A percentile compares a stretch with the other conserved stretches of the same genome.
Conservation (phyloP, 2,797 vertebrate genomes). For the Psittacula derbiana region DNA sequence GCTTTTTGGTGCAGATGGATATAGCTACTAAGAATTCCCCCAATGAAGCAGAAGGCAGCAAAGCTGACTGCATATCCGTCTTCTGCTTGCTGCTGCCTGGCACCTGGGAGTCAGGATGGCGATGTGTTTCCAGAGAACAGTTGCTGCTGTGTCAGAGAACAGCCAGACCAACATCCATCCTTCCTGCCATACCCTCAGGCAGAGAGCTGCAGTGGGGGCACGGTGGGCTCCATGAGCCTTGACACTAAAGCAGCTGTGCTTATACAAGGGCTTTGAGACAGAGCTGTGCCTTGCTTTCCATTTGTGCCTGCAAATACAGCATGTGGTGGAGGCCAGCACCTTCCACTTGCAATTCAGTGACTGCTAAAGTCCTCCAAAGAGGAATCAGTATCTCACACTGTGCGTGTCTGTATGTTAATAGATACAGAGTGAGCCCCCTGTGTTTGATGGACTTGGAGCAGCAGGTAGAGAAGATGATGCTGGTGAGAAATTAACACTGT, state of each 20-base stretch:
- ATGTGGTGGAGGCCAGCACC: not conserved
- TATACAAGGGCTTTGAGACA: not conserved
- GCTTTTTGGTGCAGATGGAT: not conserved
- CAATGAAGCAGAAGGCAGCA: not conserved
- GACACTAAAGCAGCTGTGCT: not conserved
- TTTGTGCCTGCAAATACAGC: not conserved
- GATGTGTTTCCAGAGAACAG: not conserved
- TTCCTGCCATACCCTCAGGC: not conserved
- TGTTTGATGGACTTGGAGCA: not conserved
- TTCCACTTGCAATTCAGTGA: accelerated
- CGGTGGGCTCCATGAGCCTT: accelerated
- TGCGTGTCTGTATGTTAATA: too few species aligned
- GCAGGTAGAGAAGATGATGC: not conserved
- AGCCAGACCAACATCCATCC: not conserved
- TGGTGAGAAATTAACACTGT: not conserved
- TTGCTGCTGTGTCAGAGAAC: not conserved
- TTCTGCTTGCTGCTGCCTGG: not conserved
- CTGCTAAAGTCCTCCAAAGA: not conserved
- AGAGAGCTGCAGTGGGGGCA: not conserved
- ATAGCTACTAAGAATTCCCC: not conserved
- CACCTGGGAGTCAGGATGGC: not conserved
- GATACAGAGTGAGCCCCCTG: not conserved
- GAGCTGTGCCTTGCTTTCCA: not conserved
- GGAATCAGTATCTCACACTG: accelerated
- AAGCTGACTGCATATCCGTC: not conserved